phyloP scores from a whole-genome alignment of 2,113 vertebrate genomes.

The Acanthochromis polyacanthus region DNA sequence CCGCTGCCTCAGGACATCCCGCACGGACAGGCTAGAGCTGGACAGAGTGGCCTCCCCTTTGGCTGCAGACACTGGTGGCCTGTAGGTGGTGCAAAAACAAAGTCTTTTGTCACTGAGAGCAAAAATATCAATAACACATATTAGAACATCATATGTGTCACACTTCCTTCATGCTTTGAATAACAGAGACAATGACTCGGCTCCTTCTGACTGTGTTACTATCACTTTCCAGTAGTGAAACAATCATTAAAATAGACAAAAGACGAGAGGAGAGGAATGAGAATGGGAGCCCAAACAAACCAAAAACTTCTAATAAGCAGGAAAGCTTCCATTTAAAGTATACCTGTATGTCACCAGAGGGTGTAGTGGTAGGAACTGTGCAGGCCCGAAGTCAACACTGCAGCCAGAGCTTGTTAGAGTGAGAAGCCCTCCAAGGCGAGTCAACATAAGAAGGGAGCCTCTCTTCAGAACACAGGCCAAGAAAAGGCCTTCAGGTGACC shows the following conservation, averaged over 20 bases:
- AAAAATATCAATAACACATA: background rate
- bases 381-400: conserved; percentile 93
- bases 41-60: conserved; percentile 82
- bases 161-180: background rate
- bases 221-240: conserved; percentile 16
- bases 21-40: conserved; percentile 89
- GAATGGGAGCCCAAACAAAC: background rate
- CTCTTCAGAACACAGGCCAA: conserved; percentile 95
- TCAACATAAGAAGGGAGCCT: conserved; percentile 92
- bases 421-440: conserved; percentile 90
- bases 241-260: too few relatives aligned
- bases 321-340: background rate
- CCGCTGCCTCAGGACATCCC: conserved; percentile 89
- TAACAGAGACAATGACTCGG: conserved; percentile 39
- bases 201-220: conserved; percentile 39
- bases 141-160: background rate
- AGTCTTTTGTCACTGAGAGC: background rate
- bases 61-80: conserved; percentile 80
- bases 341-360: conserved; percentile 94
- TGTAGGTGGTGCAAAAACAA: conserved; percentile 58
- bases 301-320: conserved; percentile 6
- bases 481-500: conserved; percentile 91
- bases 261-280: too few relatives aligned
- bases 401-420: conserved; percentile 91
- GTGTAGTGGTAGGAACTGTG: conserved; percentile 95